These are phyloP conservation scores for Diarsia mendica DNA, from an alignment of 2,888 invertebrate genomes.

Conservation along the genomic window DNA sequence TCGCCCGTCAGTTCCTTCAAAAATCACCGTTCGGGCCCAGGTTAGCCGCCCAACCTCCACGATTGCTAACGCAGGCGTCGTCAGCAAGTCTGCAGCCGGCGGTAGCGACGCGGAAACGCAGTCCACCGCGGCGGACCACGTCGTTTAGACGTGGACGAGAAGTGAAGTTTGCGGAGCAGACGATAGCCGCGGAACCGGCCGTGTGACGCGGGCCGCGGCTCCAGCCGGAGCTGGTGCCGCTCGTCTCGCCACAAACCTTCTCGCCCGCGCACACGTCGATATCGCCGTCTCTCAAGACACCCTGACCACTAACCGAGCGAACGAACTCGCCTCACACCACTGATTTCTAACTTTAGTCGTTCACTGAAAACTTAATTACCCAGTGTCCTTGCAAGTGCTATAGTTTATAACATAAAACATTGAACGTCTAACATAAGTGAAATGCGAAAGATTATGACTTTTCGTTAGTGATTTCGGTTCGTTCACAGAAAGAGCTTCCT, in stretches of 20 bases:
- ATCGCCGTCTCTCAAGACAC: conserved; percentile 66
- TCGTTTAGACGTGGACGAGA: conserved; percentile 88
- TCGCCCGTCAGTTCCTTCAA: conserved; percentile 93
- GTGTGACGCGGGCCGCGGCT: conserved; percentile 90
- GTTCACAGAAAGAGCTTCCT: conserved; percentile 73
- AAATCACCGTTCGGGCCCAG: conserved; percentile 91
- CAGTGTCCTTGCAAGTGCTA: conserved; percentile 47
- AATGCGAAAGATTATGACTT: conserved; percentile 45
- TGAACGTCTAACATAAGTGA: conserved; percentile 38
- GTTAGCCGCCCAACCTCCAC: conserved; percentile 74
- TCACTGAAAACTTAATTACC: conserved; percentile 32
- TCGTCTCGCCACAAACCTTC: conserved; percentile 74
- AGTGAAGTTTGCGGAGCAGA: conserved; percentile 88
- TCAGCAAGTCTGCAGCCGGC: conserved; percentile 87
- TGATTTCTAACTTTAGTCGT: conserved; percentile 77
- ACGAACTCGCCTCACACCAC: conserved; percentile 79
- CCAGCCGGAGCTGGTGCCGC: conserved; percentile 90
- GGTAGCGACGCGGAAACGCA: conserved; percentile 75
- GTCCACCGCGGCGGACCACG: conserved; percentile 84
- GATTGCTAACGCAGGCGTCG: conserved; percentile 83
- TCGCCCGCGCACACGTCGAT: conserved; percentile 68
- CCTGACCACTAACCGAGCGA: conserved; percentile 82
- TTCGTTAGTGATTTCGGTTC: conserved; percentile 53
- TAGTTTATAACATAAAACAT: conserved; percentile 32
- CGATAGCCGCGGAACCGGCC: conserved; percentile 76